phyloP scores from a whole-genome alignment of 2,797 vertebrate species.

The Crenuchus spilurus region DNA sequence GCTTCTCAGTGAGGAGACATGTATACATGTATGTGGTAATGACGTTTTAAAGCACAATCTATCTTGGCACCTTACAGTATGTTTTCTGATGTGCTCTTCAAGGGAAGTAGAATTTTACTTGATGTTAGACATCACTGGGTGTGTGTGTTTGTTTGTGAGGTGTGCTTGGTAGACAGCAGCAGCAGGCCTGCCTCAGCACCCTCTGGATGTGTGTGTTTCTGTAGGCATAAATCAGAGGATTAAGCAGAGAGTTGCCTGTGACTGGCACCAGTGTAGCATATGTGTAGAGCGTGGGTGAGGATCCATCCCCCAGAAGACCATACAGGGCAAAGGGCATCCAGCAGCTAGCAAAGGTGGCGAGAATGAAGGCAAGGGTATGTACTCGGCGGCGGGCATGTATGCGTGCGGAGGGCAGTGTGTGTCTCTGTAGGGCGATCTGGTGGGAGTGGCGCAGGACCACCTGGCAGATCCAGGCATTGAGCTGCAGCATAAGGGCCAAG shows the following conservation, averaged over 20 bases:
- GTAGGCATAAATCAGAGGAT: constrained; percentile 93
- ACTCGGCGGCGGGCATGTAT: constrained; percentile 79
- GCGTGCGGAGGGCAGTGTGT: constrained; percentile 81
- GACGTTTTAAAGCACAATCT: constrained; percentile 23
- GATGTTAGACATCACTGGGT: constrained; percentile 86
- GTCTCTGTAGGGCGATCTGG: constrained; percentile 92
- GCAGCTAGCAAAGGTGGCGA: constrained; percentile 90
- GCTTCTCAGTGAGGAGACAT: constrained; percentile 39
- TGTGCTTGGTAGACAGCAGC: constrained; percentile 77
- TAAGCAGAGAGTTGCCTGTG: constrained; percentile 91
- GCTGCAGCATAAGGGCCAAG: constrained; percentile 86
- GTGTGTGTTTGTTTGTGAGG: constrained; percentile 76
- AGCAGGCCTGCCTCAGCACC: constrained; percentile 86
- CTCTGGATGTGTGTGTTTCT: constrained; percentile 93
- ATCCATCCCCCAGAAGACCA: constrained; percentile 85
- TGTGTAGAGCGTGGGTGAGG: constrained; percentile 84
- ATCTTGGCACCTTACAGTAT: constrained; percentile 38
- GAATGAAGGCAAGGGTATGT: constrained; percentile 86
- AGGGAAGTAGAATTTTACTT: constrained; percentile 23
- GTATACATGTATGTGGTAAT: constrained; percentile 50
- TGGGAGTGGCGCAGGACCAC: constrained; percentile 89
- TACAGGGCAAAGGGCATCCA: constrained; percentile 94
- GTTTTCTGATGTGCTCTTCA: constrained; percentile 47
- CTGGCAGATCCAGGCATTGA: constrained; percentile 90
- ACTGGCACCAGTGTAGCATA: constrained; percentile 89